Evolutionary conservation across 2,113 vertebrate genomes (phyloP).

Genomic region (Chrysochloris asiatica): DNA sequence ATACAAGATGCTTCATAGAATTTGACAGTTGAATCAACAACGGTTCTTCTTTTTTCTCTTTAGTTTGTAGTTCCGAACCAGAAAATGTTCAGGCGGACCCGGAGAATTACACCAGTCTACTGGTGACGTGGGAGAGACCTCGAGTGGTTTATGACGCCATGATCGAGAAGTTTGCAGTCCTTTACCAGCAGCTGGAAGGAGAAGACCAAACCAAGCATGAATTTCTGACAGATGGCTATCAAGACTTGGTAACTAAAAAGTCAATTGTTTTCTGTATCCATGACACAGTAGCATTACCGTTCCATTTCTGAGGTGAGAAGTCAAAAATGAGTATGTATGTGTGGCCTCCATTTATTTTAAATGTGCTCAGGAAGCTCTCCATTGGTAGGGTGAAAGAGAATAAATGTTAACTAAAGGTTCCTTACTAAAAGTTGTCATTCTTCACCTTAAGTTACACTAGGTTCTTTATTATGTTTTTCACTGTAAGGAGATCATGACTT

Average conservation of each 20-base stretch:
- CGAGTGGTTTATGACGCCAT: slow-evolving; percentile 93
- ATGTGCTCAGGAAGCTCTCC: neutral
- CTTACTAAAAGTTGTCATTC: neutral
- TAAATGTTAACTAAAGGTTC: neutral
- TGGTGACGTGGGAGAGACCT: slow-evolving; percentile 96
- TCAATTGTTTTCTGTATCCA: slow-evolving; percentile 70
- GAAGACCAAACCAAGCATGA: slow-evolving; percentile 87
- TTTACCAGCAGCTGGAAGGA: slow-evolving; percentile 86
- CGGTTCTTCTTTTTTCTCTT: slow-evolving; percentile 21
- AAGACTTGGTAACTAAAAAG: slow-evolving; percentile 94
- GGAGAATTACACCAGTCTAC: slow-evolving; percentile 94
- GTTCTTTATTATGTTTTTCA: neutral
- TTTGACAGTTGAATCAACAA: slow-evolving; percentile 16
- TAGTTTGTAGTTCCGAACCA: slow-evolving; percentile 98
- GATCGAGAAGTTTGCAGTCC: slow-evolving; percentile 95
- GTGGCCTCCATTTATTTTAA: neutral
- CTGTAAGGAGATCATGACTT: neutral
- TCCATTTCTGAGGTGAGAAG: slow-evolving; percentile 43
- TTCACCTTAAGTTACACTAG: neutral
- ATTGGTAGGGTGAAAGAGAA: neutral
- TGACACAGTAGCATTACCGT: neutral
- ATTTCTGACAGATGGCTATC: slow-evolving; percentile 97
- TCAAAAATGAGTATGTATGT: neutral
- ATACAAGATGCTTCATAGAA: neutral
- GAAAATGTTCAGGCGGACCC: slow-evolving; percentile 92